phyloP scores from a whole-genome alignment of 2,888 invertebrate genomes.

The Brachynemurus nebulosus region DNA sequence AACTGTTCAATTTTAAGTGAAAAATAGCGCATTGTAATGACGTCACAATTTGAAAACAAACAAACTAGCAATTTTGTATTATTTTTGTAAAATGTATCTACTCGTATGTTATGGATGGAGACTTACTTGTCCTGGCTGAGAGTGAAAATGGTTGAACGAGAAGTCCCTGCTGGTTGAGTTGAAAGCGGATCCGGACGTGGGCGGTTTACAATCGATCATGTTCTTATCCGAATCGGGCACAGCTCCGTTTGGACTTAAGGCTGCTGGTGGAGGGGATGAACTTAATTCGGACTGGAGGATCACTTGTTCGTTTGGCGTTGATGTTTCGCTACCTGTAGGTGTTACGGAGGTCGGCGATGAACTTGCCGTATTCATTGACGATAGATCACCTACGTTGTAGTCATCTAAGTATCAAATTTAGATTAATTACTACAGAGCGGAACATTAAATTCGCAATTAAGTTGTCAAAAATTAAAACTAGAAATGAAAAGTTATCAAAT shows the following conservation, averaged over 20 bases:
- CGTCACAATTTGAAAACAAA: too few species aligned
- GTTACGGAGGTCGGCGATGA: slow-evolving; percentile 49
- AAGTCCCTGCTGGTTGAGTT: slow-evolving; percentile 43
- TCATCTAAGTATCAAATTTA: slow-evolving; percentile 4
- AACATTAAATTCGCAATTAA: too few species aligned
- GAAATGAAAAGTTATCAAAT: too few species aligned
- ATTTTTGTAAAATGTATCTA: too few species aligned
- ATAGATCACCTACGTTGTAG: slow-evolving; percentile 32
- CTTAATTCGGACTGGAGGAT: slow-evolving; percentile 29
- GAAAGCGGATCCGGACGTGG: slow-evolving; percentile 26
- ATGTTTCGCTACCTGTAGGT: slow-evolving; percentile 35
- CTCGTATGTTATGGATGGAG: background rate
- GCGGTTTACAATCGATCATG: slow-evolving; percentile 18
- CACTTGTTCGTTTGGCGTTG: slow-evolving; percentile 29
- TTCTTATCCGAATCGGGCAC: slow-evolving; percentile 27
- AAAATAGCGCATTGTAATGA: too few species aligned
- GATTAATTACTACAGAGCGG: too few species aligned
- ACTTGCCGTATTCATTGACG: slow-evolving; percentile 40
- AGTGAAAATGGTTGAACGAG: slow-evolving; percentile 86
- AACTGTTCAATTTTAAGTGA: too few species aligned
- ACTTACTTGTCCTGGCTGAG: slow-evolving; percentile 70
- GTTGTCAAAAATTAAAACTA: too few species aligned
- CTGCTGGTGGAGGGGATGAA: slow-evolving; percentile 31
- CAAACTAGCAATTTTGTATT: too few species aligned
- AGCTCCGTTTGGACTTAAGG: slow-evolving; percentile 30